phyloP scores from a whole-genome alignment of 2,113 vertebrate genomes.

The Cyprichromis sp. region DNA sequence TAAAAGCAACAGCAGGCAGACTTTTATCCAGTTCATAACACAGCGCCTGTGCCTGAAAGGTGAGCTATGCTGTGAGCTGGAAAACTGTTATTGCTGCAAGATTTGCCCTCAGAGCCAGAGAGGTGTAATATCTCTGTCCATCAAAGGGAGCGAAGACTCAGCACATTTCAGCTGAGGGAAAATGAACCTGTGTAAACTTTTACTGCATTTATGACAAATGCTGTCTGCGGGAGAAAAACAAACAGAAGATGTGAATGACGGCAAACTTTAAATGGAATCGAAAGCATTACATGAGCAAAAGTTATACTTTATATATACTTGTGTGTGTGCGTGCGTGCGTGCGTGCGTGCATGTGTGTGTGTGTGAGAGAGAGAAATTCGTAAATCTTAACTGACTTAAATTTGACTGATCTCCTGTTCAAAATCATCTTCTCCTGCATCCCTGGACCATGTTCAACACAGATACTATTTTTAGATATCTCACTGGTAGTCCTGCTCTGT shows the following conservation, averaged over 20 bases:
- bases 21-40: neutral
- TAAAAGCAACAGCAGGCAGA: neutral
- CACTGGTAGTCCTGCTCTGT: neutral
- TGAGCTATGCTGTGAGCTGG: neutral
- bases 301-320: neutral
- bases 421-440: neutral
- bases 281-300: neutral
- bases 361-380: fast-evolving
- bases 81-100: slow-evolving; percentile 12
- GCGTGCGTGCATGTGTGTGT: fast-evolving
- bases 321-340: fast-evolving
- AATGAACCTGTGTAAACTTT: neutral
- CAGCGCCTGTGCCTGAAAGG: neutral
- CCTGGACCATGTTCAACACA: neutral
- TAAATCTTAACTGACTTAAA: neutral
- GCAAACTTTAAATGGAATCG: neutral
- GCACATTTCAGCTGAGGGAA: neutral
- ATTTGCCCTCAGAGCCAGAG: neutral
- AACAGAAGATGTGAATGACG: neutral
- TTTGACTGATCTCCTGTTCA: neutral
- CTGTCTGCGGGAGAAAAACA: neutral
- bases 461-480: neutral
- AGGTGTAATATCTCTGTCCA: slow-evolving; percentile 3
- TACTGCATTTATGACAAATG: neutral
- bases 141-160: neutral